A percentile compares a stretch with the other conserved stretches of the same genome.
Evolutionary conservation across 2,113 vertebrate species (phyloP).

Genomic region (Ctenomys sociabilis): DNA sequence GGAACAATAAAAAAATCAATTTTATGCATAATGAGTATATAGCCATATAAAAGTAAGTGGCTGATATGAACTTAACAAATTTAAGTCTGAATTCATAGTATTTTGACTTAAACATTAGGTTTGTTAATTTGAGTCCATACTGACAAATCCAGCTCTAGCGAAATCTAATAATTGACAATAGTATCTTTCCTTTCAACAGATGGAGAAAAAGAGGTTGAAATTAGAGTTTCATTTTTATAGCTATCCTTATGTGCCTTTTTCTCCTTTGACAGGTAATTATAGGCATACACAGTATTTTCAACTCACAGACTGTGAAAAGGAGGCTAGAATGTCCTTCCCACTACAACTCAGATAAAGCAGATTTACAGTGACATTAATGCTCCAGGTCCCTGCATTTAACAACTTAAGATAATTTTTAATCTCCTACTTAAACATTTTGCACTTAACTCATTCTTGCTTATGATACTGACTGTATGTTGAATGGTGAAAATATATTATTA

Average conservation of each 20-base stretch:
- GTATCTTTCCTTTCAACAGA: not conserved
- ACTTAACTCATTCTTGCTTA: not conserved
- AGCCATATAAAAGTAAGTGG: not conserved
- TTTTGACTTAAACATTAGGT: not conserved
- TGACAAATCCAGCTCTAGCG: conserved; percentile 9
- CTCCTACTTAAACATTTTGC: not conserved
- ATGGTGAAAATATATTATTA: not conserved
- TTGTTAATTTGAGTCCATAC: conserved; percentile 16
- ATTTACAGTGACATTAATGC: not conserved
- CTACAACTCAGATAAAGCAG: not conserved
- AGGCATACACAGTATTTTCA: not conserved
- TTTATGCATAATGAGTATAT: not conserved
- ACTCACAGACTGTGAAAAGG: not conserved
- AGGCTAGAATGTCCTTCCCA: not conserved
- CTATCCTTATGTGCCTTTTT: not conserved
- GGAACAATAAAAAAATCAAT: not conserved
- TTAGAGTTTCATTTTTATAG: conserved; percentile 10
- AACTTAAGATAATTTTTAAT: not conserved
- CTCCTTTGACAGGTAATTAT: conserved; percentile 43
- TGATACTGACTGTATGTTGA: not conserved
- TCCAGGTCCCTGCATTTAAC: not conserved
- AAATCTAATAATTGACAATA: conserved; percentile 34
- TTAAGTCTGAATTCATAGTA: not conserved
- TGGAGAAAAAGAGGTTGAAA: conserved; percentile 16
- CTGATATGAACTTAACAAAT: not conserved